Conservation (phyloP, 2,888 invertebrate genomes). For the Arctia plantaginis region DNA sequence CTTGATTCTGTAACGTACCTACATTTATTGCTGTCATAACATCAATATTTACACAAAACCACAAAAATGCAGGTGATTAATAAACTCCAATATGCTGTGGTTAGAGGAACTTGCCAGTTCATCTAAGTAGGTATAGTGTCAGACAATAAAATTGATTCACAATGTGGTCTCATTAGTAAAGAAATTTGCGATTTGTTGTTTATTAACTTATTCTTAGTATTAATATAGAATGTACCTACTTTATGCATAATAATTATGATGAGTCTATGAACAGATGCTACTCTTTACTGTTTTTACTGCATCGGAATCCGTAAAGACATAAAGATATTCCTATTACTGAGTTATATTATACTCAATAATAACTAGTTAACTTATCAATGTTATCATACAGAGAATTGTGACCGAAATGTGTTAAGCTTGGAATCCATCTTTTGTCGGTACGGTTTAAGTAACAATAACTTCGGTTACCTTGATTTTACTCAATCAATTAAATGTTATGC, state of each 20-base stretch:
- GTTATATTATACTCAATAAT: neutral
- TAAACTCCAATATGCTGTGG: neutral
- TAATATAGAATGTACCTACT: neutral
- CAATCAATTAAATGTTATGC: too few relatives aligned
- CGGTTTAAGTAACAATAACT: too few relatives aligned
- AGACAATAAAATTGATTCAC: neutral
- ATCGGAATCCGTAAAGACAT: neutral
- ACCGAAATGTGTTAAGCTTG: too few relatives aligned
- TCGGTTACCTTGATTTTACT: too few relatives aligned
- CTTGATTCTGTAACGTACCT: neutral
- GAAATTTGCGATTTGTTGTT: neutral
- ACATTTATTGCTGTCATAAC: neutral
- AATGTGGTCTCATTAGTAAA: neutral
- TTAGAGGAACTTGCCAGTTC: neutral
- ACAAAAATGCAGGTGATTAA: conserved; percentile 6
- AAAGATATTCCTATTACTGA: neutral
- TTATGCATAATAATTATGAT: neutral
- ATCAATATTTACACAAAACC: neutral
- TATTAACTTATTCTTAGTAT: neutral
- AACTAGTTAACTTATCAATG: too few relatives aligned
- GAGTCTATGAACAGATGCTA: neutral
- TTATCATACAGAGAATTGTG: too few relatives aligned
- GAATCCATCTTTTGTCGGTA: too few relatives aligned
- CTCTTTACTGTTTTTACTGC: neutral
- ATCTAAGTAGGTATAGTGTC: neutral